Percentiles rank a stretch among this genome's conserved stretches.
Evolutionary conservation across 2,113 vertebrate species (phyloP).

Genomic region (Forbesichthys papilliferus): DNA sequence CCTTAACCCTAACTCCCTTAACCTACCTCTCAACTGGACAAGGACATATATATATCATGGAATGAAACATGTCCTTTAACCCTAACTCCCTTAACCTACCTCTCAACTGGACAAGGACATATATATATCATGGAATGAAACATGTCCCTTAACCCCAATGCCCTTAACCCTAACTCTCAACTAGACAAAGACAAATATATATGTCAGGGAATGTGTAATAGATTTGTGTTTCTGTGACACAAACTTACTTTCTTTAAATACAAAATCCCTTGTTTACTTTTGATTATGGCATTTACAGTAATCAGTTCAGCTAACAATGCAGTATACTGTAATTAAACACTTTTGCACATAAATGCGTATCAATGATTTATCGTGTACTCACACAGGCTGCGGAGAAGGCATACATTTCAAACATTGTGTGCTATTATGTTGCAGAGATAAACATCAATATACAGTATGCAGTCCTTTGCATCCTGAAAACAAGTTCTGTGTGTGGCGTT

Average conservation of each 20-base stretch:
- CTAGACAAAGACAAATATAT: no score
- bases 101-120: no score
- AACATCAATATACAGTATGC: slow-evolving; percentile 11
- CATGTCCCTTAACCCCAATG: no score
- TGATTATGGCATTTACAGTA: background rate
- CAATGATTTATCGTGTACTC: background rate
- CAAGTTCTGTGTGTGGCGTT: no score
- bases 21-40: no score
- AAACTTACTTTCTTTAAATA: background rate
- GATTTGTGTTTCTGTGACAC: background rate
- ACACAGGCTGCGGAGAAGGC: slow-evolving; percentile 21
- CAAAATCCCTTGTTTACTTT: background rate
- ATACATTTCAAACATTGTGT: slow-evolving; percentile 9
- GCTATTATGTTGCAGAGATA: background rate
- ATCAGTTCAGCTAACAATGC: background rate
- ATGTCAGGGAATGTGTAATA: no score
- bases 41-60: no score
- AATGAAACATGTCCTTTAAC: no score
- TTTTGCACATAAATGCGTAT: background rate
- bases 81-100: no score
- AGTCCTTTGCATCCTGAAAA: background rate
- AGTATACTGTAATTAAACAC: background rate
- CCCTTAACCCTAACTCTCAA: no score
- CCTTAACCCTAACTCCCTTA: no score
- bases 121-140: no score